Percentiles rank a stretch among this genome's conserved stretches.
Evolutionary conservation across 2,113 vertebrate genomes (phyloP).

Genomic region (Laterallus jamaicensis): DNA sequence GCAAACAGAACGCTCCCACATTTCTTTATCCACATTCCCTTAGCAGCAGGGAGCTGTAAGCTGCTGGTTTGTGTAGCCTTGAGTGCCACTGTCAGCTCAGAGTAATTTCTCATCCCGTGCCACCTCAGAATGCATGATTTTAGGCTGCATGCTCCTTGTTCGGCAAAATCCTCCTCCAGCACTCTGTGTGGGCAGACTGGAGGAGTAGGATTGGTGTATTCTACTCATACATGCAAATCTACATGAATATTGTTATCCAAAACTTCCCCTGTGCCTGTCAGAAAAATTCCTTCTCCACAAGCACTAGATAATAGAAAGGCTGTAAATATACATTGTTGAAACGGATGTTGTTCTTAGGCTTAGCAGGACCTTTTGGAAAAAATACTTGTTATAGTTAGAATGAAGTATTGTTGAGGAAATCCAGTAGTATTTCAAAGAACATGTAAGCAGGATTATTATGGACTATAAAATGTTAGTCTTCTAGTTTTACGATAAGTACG

Average conservation of each 20-base stretch:
- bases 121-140: neutral
- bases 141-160: neutral
- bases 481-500: constrained; percentile 49
- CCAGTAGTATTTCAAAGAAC: neutral
- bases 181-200: neutral
- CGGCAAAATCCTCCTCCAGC: neutral
- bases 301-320: neutral
- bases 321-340: neutral
- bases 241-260: neutral
- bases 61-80: neutral
- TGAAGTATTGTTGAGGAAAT: neutral
- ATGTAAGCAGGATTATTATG: constrained; percentile 31
- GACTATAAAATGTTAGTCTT: constrained; percentile 51
- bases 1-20: neutral
- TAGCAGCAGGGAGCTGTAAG: neutral
- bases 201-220: neutral
- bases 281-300: neutral
- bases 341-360: neutral
- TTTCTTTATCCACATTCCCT: neutral
- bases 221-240: neutral
- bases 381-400: neutral
- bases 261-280: neutral
- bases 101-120: neutral
- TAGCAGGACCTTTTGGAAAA: constrained; percentile 19
- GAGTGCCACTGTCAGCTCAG: neutral